Evolutionary conservation across 2,888 invertebrate genomes (phyloP).

Genomic region (Tenthredo livida): DNA sequence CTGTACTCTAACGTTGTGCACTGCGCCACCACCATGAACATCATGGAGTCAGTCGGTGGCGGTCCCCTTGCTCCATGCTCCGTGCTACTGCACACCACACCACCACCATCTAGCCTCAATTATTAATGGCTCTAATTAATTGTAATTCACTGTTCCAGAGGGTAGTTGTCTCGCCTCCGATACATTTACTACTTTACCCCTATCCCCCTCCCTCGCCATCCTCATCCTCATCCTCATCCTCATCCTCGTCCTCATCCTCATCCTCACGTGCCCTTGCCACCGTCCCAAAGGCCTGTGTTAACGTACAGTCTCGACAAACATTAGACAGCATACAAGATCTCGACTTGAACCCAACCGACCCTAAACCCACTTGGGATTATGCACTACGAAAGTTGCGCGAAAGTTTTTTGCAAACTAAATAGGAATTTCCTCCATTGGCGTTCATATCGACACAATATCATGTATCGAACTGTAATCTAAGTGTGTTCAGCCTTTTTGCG

Average conservation of each 20-base stretch:
- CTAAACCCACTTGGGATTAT: neutral
- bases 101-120: slow-evolving; percentile 1
- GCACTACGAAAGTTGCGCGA: neutral
- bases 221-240: neutral
- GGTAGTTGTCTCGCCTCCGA: slow-evolving; percentile 53
- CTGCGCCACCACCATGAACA: neutral
- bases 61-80: neutral
- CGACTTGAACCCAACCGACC: neutral
- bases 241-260: neutral
- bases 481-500: neutral
- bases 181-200: slow-evolving; percentile 35
- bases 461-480: neutral
- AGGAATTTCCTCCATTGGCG: too few species aligned
- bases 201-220: neutral
- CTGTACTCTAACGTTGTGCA: neutral
- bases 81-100: neutral
- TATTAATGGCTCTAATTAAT: slow-evolving; percentile 56
- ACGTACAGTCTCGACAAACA: slow-evolving; percentile 24
- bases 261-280: neutral
- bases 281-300: slow-evolving; percentile 13
- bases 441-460: neutral
- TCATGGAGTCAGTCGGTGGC: neutral
- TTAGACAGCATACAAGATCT: slow-evolving; percentile 1
- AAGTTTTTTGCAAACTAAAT: neutral
- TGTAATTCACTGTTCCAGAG: slow-evolving; percentile 55